phyloP scores from a whole-genome alignment of 1,140 invertebrate genomes.

The Venturia canescens region DNA sequence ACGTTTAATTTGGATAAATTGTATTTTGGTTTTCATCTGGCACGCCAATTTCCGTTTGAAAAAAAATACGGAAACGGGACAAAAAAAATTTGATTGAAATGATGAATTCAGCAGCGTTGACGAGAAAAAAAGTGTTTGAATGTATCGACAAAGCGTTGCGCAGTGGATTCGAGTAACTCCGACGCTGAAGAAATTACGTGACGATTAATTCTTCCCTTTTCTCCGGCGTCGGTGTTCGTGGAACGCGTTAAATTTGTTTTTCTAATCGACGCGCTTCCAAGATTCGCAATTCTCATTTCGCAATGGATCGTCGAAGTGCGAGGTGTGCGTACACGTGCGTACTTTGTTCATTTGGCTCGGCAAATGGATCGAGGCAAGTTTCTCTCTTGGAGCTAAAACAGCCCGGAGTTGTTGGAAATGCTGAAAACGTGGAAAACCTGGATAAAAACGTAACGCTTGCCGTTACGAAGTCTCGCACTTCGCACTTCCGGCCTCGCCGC shows the following conservation, averaged over 20 bases:
- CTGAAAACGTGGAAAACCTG: slow-evolving; percentile 24
- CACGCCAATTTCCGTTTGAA: no score
- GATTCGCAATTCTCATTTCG: slow-evolving; percentile 16
- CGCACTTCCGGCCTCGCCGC: background rate
- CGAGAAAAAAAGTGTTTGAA: background rate
- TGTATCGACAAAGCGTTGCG: background rate
- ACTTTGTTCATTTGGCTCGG: background rate
- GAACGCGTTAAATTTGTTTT: slow-evolving; percentile 20
- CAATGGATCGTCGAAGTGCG: background rate
- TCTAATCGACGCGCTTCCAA: slow-evolving; percentile 12
- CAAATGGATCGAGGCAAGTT: background rate
- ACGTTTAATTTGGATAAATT: no score
- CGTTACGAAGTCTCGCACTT: slow-evolving; percentile 10
- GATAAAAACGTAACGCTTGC: slow-evolving; percentile 7
- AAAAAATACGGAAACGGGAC: no score
- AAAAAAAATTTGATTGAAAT: no score
- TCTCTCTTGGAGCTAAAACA: background rate
- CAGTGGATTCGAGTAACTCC: background rate
- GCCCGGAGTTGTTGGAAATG: background rate
- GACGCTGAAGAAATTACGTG: background rate
- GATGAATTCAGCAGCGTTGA: no score
- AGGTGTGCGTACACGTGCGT: background rate
- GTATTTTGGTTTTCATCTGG: no score
- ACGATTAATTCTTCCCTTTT: slow-evolving; percentile 37
- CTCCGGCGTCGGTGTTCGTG: background rate